Evolutionary conservation across 2,888 invertebrate genomes (phyloP), one percentile per base, ranked within the genome.

Genomic region (Embidobia sp.): DNA sequence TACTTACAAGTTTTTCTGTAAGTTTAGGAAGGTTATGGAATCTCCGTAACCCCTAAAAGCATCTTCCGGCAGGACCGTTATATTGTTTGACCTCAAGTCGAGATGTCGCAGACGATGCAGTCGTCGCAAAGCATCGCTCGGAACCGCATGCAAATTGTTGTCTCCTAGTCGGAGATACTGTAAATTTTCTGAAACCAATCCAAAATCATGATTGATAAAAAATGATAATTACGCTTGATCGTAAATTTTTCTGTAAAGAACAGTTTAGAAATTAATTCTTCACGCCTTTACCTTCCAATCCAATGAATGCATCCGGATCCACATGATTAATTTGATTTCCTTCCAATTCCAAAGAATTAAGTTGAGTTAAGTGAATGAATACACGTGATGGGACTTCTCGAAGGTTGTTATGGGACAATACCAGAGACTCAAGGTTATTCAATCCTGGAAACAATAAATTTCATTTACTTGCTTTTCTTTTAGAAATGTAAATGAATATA

Each of bases 111-210:
- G 91, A 11, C 96, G 93, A 89, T 96, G 96, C 74, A 97, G 90
- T 0, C 95, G 93, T 63, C 95, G 93, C 64, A 97, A 90, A 0
- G 97, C 96, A 70, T 95, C 94, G 33, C 95, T 95, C 1, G 97
- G 97, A 79, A 97, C 95, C 29, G 94, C 92, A 85, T 96, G 95
- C 63, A 97, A 92, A 83, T 95, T 95, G 88, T 97, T 97, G 90
- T 97, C 96, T 0, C 97, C 97, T 80, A 97, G 90, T 53, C 96
- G 94, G 13, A 97, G 91, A 90, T 97, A 97, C 88, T 97, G 97
- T 69, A 97, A 92, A 88, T 96, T 96, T 90, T 96, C 97, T 97
- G 90, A 0, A 89, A 90, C 80, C 77, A 19, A 42, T 2, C 1
- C 2, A 2, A 15, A 42, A 42, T 8, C 5, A 10, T n/a, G n/a